Base-by-base conservation (phyloP, 2,888 invertebrate genomes). In the Mechanitis mazaeus region DNA sequence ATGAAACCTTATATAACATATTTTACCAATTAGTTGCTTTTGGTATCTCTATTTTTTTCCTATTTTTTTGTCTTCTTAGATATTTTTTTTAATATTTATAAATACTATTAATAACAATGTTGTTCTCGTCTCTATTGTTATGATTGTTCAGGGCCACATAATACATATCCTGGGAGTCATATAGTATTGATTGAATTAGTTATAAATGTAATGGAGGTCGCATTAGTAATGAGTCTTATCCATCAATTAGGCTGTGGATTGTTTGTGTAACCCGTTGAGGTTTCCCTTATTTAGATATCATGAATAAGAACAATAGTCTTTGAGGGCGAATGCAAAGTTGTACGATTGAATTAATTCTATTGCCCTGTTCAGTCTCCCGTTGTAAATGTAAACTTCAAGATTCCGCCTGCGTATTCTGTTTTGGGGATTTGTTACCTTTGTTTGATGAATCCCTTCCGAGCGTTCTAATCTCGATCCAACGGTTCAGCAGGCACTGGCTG, bases 311-410 rank as follows among this genome's bases (percentile, higher is more conserved):
- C 85, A 84, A 85, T 83, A 79, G 83, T 80, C 80, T 84, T 83
- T 78, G 77, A 76, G 76, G 78, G 75, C 80, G 81, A 83, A 85
- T 83, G 81, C 80, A 82, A 85, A 86, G 81, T 85, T 83, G 75
- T 75, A 76, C 71, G 81, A 88, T 88, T 85, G 86, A 87, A 87
- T 89, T 89, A 89, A 87, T 88, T 88, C 83, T 83, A 88, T 86
- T 79, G 84, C 84, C 80, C 75, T 79, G 83, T 85, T 85, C 82
- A 76, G 76, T 78, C 75, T 78, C 73, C 76, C 75, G 78, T 77
- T 81, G 80, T 83, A 81, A 84, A 84, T 83, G 83, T 84, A 77
- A 81, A 83, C 79, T 84, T 85, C 79, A 81, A 81, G 80, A 79
- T 83, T 80, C 76, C 75, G 73, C 75, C 77, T 72, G 75, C 72